Conservation (phyloP, 2,797 vertebrate genomes). For the Cirrhinus molitorella region DNA sequence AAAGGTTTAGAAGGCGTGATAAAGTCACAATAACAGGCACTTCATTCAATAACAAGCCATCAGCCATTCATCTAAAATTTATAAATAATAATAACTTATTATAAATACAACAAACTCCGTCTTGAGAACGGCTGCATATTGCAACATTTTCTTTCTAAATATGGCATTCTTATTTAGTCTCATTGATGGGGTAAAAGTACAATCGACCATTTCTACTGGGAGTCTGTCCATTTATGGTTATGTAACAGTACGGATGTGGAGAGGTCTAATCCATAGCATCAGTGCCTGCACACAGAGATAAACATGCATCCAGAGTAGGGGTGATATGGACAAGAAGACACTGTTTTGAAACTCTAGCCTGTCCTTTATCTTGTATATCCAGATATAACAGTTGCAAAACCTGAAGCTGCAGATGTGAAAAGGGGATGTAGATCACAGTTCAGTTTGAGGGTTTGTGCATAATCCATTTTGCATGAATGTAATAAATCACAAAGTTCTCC, state of each 20-base stretch:
- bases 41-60: too few relatives aligned
- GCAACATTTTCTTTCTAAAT: background rate
- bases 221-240: background rate
- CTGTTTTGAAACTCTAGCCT: slow-evolving; percentile 2
- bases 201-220: background rate
- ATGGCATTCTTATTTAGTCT: background rate
- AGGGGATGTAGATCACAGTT: slow-evolving; percentile 20
- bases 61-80: background rate
- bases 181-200: background rate
- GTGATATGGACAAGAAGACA: background rate
- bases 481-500: background rate
- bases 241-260: slow-evolving; percentile 1
- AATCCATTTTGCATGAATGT: background rate
- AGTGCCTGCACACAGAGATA: slow-evolving; percentile 20
- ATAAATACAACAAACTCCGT: background rate
- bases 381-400: slow-evolving; percentile 16
- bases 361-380: slow-evolving; percentile 20
- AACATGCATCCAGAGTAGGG: slow-evolving; percentile 16
- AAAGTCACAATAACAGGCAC: background rate
- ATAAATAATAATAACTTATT: background rate
- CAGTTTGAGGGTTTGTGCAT: background rate
- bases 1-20: background rate
- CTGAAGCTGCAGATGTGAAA: background rate
- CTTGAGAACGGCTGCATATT: background rate
- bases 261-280: slow-evolving; percentile 37